A percentile compares a stretch with the other conserved stretches of the same genome.
These are phyloP conservation scores for Conus betulinus DNA, from an alignment of 1,140 invertebrate species.

Conservation along the genomic window DNA sequence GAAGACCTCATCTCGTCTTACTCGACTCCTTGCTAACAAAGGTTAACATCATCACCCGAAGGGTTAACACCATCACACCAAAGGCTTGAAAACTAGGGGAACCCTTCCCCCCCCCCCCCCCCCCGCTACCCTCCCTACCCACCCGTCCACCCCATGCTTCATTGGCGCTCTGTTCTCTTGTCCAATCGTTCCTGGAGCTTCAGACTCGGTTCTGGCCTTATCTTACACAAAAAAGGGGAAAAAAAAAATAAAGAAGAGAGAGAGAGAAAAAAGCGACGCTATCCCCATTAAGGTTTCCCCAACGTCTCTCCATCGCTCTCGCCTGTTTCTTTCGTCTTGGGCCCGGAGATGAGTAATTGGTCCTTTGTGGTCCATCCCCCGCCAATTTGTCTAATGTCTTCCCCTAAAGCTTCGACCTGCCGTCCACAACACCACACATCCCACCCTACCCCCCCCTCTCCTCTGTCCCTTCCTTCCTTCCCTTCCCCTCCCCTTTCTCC, in stretches of 20 bases:
- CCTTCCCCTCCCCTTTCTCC: too few relatives aligned
- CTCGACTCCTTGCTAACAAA: too few relatives aligned
- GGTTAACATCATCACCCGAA: too few relatives aligned
- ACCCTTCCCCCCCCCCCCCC: too few relatives aligned
- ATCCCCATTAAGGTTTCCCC: not conserved
- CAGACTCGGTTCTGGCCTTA: not conserved
- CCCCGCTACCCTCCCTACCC: too few relatives aligned
- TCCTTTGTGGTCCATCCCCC: not conserved
- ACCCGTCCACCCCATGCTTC: too few relatives aligned
- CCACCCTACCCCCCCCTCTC: too few relatives aligned
- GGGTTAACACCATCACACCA: too few relatives aligned
- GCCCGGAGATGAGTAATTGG: not conserved
- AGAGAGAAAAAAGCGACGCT: not conserved
- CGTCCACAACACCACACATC: too few relatives aligned
- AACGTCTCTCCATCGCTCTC: not conserved
- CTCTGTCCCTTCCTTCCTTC: too few relatives aligned
- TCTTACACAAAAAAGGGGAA: not conserved
- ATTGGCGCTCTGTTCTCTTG: not conserved
- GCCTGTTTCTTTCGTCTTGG: not conserved
- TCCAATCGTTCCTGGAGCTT: not conserved
- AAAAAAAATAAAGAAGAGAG: not conserved
- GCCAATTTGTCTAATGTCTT: conserved; percentile 11
- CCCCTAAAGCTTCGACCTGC: not conserved
- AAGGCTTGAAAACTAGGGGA: too few relatives aligned
- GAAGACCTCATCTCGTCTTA: too few relatives aligned